Percentiles rank a stretch among this genome's conserved stretches.
Conservation (phyloP, 1,140 invertebrate species). For the Aphaenogaster rudis region DNA sequence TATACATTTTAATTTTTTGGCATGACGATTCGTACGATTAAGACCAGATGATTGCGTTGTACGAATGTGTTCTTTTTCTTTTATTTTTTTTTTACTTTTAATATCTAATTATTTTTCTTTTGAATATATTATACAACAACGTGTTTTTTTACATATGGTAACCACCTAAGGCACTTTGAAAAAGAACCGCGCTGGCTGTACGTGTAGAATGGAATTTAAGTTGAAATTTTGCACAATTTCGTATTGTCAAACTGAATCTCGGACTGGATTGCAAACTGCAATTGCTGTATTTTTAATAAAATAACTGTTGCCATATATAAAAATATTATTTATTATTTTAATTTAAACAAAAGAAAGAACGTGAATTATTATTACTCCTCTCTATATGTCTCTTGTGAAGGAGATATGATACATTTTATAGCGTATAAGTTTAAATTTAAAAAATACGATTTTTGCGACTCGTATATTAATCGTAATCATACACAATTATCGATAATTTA, state of each 20-base stretch:
- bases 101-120: constrained; percentile 74
- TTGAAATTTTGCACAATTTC: constrained; percentile 32
- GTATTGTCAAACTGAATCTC: constrained; percentile 31
- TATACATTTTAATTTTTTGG: constrained; percentile 81
- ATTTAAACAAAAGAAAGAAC: background rate
- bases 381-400: background rate
- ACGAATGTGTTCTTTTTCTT: constrained; percentile 64
- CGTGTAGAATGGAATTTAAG: constrained; percentile 33
- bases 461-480: background rate
- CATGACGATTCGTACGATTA: constrained; percentile 83
- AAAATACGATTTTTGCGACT: background rate
- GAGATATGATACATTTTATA: background rate
- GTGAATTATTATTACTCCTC: background rate
- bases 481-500: background rate
- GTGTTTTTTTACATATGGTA: constrained; percentile 55
- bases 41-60: constrained; percentile 70
- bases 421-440: background rate
- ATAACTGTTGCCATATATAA: background rate
- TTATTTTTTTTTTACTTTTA: constrained; percentile 71
- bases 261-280: constrained; percentile 23
- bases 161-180: constrained; percentile 32
- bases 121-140: constrained; percentile 5
- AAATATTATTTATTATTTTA: background rate
- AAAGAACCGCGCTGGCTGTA: constrained; percentile 34
- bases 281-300: background rate